Evolutionary conservation across 1,140 invertebrate genomes (phyloP).

Genomic region (Harlomillsia oculata): DNA sequence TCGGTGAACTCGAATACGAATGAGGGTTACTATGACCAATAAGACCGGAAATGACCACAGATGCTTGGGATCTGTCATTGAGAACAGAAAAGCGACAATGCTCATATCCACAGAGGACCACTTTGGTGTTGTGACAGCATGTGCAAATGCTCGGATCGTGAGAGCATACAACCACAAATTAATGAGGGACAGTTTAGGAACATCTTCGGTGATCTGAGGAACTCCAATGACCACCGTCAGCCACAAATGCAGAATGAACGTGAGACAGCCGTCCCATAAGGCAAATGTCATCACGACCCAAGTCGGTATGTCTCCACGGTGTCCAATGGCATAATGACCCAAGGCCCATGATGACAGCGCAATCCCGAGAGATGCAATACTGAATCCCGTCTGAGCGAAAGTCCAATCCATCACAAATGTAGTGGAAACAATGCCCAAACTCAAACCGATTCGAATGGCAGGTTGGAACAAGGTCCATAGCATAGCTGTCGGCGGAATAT

Average conservation of each 20-base stretch:
- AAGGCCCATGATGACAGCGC: neutral
- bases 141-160: constrained; percentile 26
- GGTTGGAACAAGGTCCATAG: constrained; percentile 9
- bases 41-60: too few relatives aligned
- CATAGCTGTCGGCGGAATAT: constrained; percentile 9
- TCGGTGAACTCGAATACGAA: constrained; percentile 1
- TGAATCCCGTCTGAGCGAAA: too few relatives aligned
- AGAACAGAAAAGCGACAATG: too few relatives aligned
- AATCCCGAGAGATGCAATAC: neutral
- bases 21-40: neutral
- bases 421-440: too few relatives aligned
- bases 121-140: constrained; percentile 13
- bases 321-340: neutral
- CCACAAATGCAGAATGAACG: constrained; percentile 18
- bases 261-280: constrained; percentile 16
- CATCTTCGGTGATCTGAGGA: neutral
- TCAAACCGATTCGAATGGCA: too few relatives aligned
- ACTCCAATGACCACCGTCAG: constrained; percentile 14
- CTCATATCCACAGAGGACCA: constrained; percentile 20
- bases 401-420: too few relatives aligned
- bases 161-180: constrained; percentile 17
- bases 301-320: neutral
- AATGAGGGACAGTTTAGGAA: constrained; percentile 12
- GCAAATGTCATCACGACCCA: neutral
- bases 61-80: too few relatives aligned